phyloP scores from a whole-genome alignment of 2,113 vertebrate genomes.

The Triplophysa dalaica region DNA sequence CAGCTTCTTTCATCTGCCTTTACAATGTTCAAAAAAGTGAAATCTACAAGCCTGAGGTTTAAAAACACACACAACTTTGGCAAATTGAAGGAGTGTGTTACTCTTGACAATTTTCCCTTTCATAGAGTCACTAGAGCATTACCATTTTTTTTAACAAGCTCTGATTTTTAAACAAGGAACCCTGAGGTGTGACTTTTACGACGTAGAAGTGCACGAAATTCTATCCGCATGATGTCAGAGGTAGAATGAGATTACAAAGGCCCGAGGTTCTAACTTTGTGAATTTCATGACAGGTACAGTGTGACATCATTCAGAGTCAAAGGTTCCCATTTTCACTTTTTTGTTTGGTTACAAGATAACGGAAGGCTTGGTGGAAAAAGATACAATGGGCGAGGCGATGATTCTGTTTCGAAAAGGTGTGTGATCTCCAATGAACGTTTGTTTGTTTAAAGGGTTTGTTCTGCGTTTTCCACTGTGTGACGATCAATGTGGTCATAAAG shows the following conservation, averaged over 20 bases:
- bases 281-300: background rate
- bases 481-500: background rate
- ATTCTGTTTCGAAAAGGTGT: background rate
- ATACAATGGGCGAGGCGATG: background rate
- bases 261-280: background rate
- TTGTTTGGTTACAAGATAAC: constrained; percentile 5
- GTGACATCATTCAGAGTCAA: background rate
- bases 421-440: background rate
- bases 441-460: constrained; percentile 18
- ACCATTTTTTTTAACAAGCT: background rate
- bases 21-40: background rate
- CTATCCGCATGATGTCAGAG: background rate
- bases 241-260: background rate
- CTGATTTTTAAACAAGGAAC: background rate
- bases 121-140: background rate
- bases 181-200: background rate
- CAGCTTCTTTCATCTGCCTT: background rate
- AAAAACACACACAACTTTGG: background rate
- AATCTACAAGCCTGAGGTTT: background rate
- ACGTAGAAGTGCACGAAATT: background rate
- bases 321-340: background rate
- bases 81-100: background rate
- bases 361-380: constrained; percentile 29
- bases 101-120: background rate
- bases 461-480: background rate